Evolutionary conservation across 2,113 vertebrate genomes (phyloP), one percentile per base, ranked within the genome.

Genomic region (Cryptomyrus ogoouensis): DNA sequence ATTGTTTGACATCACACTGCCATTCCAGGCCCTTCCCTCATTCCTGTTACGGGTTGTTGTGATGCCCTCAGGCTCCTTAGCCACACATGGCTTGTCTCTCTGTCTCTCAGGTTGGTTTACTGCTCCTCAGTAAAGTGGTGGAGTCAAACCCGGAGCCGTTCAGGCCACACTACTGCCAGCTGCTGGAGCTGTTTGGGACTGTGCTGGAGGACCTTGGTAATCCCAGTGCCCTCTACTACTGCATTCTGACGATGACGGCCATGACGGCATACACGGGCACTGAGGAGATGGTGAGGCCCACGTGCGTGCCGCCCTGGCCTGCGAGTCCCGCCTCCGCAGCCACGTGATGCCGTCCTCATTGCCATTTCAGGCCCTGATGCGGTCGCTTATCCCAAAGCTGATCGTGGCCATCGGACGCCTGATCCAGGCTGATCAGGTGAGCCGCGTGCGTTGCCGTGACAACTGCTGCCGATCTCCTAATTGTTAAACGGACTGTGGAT

Each of bases 101-200:
- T 4, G 52, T 46, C 46, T 8, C 5, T n/a, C 89, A 98, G 97
- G 92, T 97, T 90, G 97, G 97, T 13, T 94, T 98, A 83, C 91
- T 98, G 92, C 93, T 98, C 89, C 94, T 98, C 35, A 96, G 96
- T 89, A 97, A 97, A 49, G 96, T 97, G 58, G 91, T 98, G 58
- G 95, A 97, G 6, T 95, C 96, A 2, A 96, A 95, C 88, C 96
- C 97, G 0, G 95, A 97, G 84, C 91, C 95, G 42, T 97, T 98
- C 92, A 94, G 93, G 3, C 95, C 95, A 27, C 95, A 97, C 91
- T 96, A 96, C 86, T 86, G 89, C 70, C 96, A 98, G 89, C 96
- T 98, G 42, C 94, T 98, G 21, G 94, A 93, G 91, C 95, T 97
- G 91, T 94, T 98, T 86, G 92, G 91, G 9, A 91, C 93, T 19